A percentile compares a stretch with the other conserved stretches of the same genome.
These are phyloP conservation scores for Crematogaster levior DNA, from an alignment of 2,888 invertebrate species.

Conservation along the genomic window DNA sequence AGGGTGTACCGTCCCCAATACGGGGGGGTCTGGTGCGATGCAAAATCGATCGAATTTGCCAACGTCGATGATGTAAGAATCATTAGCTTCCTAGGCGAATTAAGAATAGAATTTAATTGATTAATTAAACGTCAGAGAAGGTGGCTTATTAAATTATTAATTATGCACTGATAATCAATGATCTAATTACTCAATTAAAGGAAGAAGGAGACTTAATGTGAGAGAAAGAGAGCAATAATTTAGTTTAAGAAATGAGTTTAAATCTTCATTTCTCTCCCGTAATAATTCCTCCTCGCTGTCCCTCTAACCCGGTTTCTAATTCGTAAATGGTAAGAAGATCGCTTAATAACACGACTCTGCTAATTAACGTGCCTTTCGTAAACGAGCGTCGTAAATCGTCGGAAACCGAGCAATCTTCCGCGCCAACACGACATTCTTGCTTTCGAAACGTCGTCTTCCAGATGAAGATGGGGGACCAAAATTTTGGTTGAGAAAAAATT, in stretches of 20 bases:
- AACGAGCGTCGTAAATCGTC: slow-evolving; percentile 28
- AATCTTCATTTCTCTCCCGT: not conserved
- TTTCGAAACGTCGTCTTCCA: slow-evolving; percentile 40
- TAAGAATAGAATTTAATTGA: slow-evolving; percentile 6
- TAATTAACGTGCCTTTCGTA: slow-evolving; percentile 44
- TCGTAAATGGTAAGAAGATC: slow-evolving; percentile 35
- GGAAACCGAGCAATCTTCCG: slow-evolving; percentile 30
- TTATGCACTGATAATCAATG: not conserved
- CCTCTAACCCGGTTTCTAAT: slow-evolving; percentile 69
- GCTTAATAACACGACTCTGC: not conserved
- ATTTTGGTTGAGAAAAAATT: slow-evolving; percentile 1
- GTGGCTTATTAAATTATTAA: slow-evolving; percentile 22
- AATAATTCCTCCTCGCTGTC: slow-evolving; percentile 50
- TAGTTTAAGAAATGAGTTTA: not conserved
- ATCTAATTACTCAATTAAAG: not conserved
- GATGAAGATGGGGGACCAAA: not conserved
- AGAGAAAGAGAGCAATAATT: slow-evolving; percentile 10
- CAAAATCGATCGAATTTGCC: slow-evolving; percentile 16
- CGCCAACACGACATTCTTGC: slow-evolving; percentile 11
- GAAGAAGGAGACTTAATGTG: not conserved
- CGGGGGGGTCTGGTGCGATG: not conserved
- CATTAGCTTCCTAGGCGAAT: not conserved
- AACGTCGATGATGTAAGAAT: slow-evolving; percentile 14
- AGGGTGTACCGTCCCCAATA: slow-evolving; percentile 25
- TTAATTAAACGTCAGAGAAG: not conserved